Evolutionary conservation across 2,113 vertebrate genomes (phyloP).

Genomic region (Heteronetta atricapilla): DNA sequence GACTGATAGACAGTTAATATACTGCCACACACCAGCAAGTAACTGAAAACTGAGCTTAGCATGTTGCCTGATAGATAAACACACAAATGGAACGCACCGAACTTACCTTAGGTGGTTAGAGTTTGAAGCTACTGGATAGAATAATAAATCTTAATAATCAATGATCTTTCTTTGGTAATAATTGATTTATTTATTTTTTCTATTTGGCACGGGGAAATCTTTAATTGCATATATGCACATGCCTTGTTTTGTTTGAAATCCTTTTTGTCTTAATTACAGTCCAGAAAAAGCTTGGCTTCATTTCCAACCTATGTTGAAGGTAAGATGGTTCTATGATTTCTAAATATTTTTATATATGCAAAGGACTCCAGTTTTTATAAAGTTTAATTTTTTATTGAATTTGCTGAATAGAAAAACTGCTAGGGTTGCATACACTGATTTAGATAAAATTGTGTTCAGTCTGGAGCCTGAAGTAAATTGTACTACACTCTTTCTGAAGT

Average conservation of each 20-base stretch:
- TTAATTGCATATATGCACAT: slow-evolving; percentile 63
- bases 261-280: slow-evolving; percentile 84
- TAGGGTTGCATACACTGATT: neutral
- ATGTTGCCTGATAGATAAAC: neutral
- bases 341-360: neutral
- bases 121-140: neutral
- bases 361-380: neutral
- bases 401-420: neutral
- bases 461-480: neutral
- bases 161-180: slow-evolving; percentile 15
- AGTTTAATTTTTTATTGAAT: neutral
- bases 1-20: neutral
- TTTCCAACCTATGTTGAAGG: slow-evolving; percentile 98
- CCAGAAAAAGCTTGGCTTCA: slow-evolving; percentile 92
- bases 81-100: neutral
- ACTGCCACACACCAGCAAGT: neutral
- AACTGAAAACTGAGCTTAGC: neutral
- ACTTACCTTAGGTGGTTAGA: neutral
- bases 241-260: slow-evolving; percentile 69
- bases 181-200: neutral
- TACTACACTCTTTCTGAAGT: neutral
- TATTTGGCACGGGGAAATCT: slow-evolving; percentile 20
- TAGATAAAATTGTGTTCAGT: neutral
- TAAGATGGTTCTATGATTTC: slow-evolving; percentile 76
- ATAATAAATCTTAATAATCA: neutral